These are phyloP conservation scores for Clarias batrachus DNA, from an alignment of 2,113 vertebrate genomes.

Conservation along the genomic window DNA sequence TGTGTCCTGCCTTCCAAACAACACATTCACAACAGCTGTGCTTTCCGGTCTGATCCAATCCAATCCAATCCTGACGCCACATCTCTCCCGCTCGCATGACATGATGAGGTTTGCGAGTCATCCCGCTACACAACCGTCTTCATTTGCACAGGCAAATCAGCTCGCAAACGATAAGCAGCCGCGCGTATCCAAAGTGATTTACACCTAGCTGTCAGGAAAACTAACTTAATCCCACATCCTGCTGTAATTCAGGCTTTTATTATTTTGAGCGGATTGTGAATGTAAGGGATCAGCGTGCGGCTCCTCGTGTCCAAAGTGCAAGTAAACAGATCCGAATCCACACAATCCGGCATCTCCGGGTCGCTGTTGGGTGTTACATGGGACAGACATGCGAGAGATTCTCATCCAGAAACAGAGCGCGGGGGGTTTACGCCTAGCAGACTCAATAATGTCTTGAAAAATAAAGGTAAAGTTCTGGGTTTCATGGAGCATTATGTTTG, in stretches of 20 bases:
- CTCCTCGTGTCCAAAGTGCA: slow-evolving; percentile 43
- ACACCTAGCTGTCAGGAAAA: not conserved
- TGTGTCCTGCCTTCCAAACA: not conserved
- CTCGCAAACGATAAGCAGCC: slow-evolving; percentile 29
- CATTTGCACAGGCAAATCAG: slow-evolving; percentile 46
- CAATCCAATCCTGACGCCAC: not conserved
- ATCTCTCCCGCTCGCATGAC: not conserved
- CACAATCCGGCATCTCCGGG: slow-evolving; percentile 7
- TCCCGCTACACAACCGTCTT: not conserved
- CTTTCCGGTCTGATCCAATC: not conserved
- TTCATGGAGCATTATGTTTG: too few species aligned
- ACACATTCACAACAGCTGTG: not conserved
- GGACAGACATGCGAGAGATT: slow-evolving; percentile 33
- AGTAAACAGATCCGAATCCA: slow-evolving; percentile 32
- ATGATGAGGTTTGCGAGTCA: not conserved
- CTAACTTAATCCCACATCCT: not conserved
- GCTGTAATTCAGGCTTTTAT: not conserved
- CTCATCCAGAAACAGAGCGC: not conserved
- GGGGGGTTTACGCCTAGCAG: too few species aligned
- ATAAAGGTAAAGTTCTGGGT: too few species aligned
- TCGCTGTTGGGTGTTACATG: slow-evolving; percentile 40
- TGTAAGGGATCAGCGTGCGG: not conserved
- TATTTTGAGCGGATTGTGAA: slow-evolving; percentile 8
- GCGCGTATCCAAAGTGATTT: slow-evolving; percentile 14
- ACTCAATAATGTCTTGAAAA: too few species aligned